These are phyloP conservation scores for Hiodon alosoides DNA, from an alignment of 2,113 vertebrate genomes.

Conservation along the genomic window DNA sequence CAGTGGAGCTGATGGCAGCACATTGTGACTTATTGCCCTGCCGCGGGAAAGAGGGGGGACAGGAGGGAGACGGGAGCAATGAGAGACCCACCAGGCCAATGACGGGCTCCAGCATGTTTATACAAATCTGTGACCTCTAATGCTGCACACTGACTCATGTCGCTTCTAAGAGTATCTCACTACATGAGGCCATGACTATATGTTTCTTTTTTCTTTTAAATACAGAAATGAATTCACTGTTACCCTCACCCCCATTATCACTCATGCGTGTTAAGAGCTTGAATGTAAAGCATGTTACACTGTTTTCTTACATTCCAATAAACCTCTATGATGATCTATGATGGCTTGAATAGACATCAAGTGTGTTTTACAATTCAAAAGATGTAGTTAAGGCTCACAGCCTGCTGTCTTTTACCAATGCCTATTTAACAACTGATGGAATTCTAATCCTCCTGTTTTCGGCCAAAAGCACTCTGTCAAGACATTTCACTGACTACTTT, in stretches of 20 bases:
- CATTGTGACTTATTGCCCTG: background rate
- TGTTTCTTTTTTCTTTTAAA: too few species aligned
- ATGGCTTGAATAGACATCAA: background rate
- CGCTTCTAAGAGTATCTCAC: too few species aligned
- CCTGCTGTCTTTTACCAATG: background rate
- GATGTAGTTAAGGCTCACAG: background rate
- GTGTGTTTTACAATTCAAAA: background rate
- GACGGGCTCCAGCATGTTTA: background rate
- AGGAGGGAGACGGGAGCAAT: background rate
- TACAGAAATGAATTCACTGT: too few species aligned
- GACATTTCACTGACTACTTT: background rate
- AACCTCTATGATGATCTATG: background rate
- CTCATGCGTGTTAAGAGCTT: too few species aligned
- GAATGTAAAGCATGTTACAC: too few species aligned
- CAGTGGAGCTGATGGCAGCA: conserved; percentile 19
- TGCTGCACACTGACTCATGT: background rate
- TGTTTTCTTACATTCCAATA: background rate
- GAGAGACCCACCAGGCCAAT: background rate
- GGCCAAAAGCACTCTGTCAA: too few species aligned
- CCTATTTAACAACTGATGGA: background rate
- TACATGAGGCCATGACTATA: too few species aligned
- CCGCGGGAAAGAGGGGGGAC: background rate
- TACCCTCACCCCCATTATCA: too few species aligned
- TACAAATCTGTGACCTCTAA: background rate
- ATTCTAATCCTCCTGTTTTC: background rate